Evolutionary conservation across 2,113 vertebrate genomes (phyloP).

Genomic region (Stigmatopora argus): DNA sequence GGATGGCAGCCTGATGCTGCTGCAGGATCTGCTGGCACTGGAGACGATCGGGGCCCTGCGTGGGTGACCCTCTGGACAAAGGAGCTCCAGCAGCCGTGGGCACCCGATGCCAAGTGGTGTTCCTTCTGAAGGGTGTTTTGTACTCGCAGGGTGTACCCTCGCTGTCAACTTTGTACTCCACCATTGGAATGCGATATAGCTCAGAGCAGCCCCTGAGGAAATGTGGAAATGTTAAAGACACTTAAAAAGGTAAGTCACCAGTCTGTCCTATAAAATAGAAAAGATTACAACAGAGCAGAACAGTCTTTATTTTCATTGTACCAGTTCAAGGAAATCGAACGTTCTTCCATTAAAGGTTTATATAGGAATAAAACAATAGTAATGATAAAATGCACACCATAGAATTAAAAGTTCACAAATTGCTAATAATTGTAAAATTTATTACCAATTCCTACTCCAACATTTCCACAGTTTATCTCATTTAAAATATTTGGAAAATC

Average conservation of each 20-base stretch:
- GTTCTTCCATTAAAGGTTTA: background rate
- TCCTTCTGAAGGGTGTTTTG: constrained; percentile 95
- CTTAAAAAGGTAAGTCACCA: constrained; percentile 4
- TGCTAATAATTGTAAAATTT: background rate
- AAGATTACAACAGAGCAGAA: too few relatives aligned
- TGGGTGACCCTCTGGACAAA: constrained; percentile 81
- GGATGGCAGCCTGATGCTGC: constrained; percentile 82
- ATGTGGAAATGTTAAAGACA: background rate
- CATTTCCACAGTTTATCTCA: background rate
- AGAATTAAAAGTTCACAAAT: background rate
- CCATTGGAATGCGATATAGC: constrained; percentile 95
- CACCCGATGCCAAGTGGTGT: constrained; percentile 95
- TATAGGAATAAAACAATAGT: background rate
- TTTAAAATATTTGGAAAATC: background rate
- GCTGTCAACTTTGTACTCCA: constrained; percentile 96
- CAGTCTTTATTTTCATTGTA: too few relatives aligned
- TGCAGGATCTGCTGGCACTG: constrained; percentile 87
- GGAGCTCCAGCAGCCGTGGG: constrained; percentile 78
- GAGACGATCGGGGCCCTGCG: constrained; percentile 82
- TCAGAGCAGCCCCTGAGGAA: constrained; percentile 86
- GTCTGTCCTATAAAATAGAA: too few relatives aligned
- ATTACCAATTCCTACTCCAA: background rate
- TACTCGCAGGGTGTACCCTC: constrained; percentile 95
- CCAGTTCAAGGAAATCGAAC: too few relatives aligned
- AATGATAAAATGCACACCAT: too few relatives aligned